Percentiles rank a stretch among this genome's conserved stretches.
Conservation (phyloP, 2,888 invertebrate genomes). For the Aporophyla nigra region DNA sequence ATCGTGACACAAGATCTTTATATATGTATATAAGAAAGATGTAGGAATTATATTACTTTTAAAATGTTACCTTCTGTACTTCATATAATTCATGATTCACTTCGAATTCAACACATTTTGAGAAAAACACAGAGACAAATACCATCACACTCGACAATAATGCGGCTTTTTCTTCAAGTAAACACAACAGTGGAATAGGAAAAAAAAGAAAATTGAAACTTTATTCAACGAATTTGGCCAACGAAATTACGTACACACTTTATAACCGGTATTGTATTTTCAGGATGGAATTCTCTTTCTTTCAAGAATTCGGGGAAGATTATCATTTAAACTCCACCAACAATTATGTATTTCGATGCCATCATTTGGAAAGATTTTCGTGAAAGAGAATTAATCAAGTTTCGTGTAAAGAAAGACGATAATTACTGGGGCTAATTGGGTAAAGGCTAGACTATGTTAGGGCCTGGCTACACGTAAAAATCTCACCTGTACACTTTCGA, state of each 20-base stretch:
- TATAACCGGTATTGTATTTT: conserved; percentile 34
- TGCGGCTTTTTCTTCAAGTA: conserved; percentile 28
- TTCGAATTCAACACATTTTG: not conserved
- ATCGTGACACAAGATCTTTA: too few species aligned
- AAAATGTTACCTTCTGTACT: not conserved
- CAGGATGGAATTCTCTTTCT: conserved; percentile 13
- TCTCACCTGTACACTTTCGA: not conserved
- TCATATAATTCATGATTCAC: not conserved
- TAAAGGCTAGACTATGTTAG: not conserved
- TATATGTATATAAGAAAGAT: too few species aligned
- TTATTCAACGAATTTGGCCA: conserved; percentile 49
- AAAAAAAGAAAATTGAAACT: conserved; percentile 49
- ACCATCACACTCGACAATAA: conserved; percentile 16
- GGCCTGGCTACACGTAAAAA: not conserved
- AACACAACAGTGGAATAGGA: conserved; percentile 17
- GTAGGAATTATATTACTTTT: not conserved
- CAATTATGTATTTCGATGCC: conserved; percentile 33
- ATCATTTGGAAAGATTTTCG: conserved; percentile 25
- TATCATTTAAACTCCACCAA: conserved; percentile 1
- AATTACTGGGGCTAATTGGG: conserved; percentile 54
- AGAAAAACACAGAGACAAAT: not conserved
- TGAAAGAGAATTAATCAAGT: conserved; percentile 39
- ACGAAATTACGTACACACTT: conserved; percentile 52
- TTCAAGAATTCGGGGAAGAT: conserved; percentile 25
- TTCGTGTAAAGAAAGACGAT: conserved; percentile 33